A percentile compares a stretch with the other conserved stretches of the same genome.
These are phyloP conservation scores for Macrotis lagotis DNA, from an alignment of 2,113 vertebrate species.

Conservation along the genomic window DNA sequence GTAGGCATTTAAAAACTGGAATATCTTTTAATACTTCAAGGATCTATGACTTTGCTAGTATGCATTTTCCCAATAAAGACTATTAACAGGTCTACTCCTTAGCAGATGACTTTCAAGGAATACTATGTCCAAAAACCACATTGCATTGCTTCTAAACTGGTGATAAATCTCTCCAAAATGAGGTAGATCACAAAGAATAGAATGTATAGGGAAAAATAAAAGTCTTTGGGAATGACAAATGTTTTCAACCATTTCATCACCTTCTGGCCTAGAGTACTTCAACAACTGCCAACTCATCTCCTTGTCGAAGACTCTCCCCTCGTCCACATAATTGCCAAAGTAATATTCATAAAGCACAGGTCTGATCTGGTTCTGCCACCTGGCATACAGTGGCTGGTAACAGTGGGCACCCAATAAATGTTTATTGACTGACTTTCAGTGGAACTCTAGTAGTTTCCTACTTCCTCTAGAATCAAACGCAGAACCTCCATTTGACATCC, in stretches of 20 bases:
- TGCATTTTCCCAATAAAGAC: background rate
- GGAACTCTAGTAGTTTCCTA: background rate
- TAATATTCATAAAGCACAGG: background rate
- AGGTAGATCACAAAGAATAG: background rate
- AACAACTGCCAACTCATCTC: background rate
- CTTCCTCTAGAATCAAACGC: background rate
- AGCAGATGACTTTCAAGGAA: background rate
- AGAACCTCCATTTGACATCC: background rate
- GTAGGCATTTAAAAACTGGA: background rate
- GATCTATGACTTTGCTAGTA: background rate
- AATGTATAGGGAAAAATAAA: background rate
- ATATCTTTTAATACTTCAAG: background rate
- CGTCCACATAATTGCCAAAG: background rate
- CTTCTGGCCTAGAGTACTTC: background rate
- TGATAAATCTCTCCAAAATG: background rate
- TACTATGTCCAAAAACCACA: background rate
- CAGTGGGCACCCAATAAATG: background rate
- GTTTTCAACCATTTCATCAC: background rate
- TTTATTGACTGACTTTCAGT: background rate
- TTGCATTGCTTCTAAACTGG: background rate
- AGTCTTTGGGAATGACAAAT: background rate
- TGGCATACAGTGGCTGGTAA: no score
- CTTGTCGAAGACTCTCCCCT: background rate
- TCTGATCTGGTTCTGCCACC: background rate
- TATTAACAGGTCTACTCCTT: background rate